Evolutionary conservation across 1,140 invertebrate genomes (phyloP).

Genomic region (Aphelenchoides avenae): DNA sequence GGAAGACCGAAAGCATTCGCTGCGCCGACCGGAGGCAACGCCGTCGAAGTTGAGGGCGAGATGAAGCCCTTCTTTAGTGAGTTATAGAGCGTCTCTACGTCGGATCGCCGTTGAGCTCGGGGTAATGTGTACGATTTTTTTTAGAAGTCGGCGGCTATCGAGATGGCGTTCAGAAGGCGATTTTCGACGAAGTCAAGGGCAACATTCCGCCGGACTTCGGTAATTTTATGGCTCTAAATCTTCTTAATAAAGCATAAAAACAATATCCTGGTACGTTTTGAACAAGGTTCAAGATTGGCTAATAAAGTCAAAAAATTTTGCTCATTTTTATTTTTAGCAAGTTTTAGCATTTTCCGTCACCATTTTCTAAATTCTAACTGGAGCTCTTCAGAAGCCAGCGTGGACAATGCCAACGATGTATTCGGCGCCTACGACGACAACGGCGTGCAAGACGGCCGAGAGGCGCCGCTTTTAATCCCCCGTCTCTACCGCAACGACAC

Average conservation of each 20-base stretch:
- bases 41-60: conserved; percentile 26
- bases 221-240: neutral
- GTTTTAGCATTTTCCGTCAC: conserved; percentile 13
- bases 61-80: conserved; percentile 31
- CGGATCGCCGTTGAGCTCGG: neutral
- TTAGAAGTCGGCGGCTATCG: conserved; percentile 38
- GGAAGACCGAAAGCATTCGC: conserved; percentile 25
- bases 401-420: conserved; percentile 16
- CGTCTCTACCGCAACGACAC: conserved; percentile 50
- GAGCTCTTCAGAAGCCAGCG: too few species aligned
- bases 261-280: too few species aligned
- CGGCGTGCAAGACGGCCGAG: conserved; percentile 29
- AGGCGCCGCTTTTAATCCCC: conserved; percentile 48
- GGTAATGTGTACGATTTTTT: neutral
- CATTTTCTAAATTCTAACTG: too few species aligned
- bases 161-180: conserved; percentile 50
- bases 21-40: conserved; percentile 31
- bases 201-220: conserved; percentile 27
- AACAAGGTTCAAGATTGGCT: too few species aligned
- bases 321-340: conserved; percentile 11
- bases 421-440: conserved; percentile 51
- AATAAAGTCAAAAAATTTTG: too few species aligned
- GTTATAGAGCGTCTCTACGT: conserved; percentile 12
- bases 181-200: conserved; percentile 48
- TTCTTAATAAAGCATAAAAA: too few species aligned